Conservation (phyloP, 2,797 vertebrate genomes). For the Microhierax caerulescens region DNA sequence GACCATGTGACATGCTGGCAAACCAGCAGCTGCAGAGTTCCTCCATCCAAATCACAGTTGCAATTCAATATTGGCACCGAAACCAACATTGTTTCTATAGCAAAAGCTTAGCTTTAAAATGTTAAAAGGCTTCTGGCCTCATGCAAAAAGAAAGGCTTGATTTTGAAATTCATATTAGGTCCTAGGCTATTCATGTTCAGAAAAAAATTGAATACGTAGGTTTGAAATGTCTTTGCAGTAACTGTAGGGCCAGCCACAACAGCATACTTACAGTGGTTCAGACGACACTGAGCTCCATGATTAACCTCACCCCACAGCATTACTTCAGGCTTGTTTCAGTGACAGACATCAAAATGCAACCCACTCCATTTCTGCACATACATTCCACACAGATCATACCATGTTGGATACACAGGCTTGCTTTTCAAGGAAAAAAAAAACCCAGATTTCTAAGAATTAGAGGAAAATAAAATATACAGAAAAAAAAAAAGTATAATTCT, state of each 20-base stretch:
- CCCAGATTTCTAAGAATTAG: neutral
- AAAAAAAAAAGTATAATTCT: neutral
- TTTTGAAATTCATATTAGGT: conserved; percentile 7
- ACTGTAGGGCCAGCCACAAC: neutral
- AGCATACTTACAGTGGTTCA: neutral
- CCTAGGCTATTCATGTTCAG: neutral
- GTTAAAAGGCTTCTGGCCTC: neutral
- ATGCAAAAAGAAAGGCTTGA: neutral
- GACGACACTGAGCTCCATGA: neutral
- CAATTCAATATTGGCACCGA: neutral
- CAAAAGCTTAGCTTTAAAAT: neutral
- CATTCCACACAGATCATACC: neutral
- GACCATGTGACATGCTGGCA: neutral
- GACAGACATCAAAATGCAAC: neutral
- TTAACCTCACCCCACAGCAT: neutral
- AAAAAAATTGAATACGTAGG: neutral
- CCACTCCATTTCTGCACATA: neutral
- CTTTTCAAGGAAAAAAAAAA: neutral
- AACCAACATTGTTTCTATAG: neutral
- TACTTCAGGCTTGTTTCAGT: neutral
- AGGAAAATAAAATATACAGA: neutral
- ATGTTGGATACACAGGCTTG: neutral
- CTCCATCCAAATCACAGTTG: neutral
- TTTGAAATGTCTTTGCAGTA: conserved; percentile 5
- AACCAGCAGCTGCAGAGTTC: neutral